Percentiles rank a stretch among this genome's conserved stretches.
Evolutionary conservation across 2,797 vertebrate species (phyloP).

Genomic region (Muscicapa comitata): DNA sequence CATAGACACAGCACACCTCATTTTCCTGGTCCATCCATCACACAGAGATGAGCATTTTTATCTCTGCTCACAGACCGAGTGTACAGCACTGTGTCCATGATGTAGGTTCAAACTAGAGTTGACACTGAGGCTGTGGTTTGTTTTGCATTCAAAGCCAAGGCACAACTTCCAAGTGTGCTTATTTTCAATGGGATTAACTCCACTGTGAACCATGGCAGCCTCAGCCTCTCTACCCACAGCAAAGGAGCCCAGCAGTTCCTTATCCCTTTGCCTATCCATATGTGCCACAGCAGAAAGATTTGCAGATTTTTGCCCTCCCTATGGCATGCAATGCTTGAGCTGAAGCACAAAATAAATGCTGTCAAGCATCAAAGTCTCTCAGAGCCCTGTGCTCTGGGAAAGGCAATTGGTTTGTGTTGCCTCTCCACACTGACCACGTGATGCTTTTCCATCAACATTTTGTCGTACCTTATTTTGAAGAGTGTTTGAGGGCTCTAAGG

Average conservation of each 20-base stretch:
- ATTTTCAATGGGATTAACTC: neutral
- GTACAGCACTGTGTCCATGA: neutral
- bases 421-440: accelerated
- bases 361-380: neutral
- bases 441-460: accelerated
- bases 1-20: accelerated
- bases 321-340: accelerated
- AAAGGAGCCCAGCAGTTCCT: neutral
- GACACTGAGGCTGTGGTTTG: neutral
- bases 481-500: neutral
- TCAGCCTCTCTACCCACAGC: accelerated
- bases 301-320: accelerated
- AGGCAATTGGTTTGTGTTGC: accelerated
- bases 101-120: neutral
- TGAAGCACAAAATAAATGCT: neutral
- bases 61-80: neutral
- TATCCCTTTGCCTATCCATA: too few relatives aligned
- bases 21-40: neutral
- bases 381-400: neutral
- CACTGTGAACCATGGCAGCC: neutral
- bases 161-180: neutral
- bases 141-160: neutral
- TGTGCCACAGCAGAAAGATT: neutral
- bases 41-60: neutral
- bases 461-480: neutral